Conservation (phyloP, 2,797 vertebrate species). For the Rhinoraja longicauda region DNA sequence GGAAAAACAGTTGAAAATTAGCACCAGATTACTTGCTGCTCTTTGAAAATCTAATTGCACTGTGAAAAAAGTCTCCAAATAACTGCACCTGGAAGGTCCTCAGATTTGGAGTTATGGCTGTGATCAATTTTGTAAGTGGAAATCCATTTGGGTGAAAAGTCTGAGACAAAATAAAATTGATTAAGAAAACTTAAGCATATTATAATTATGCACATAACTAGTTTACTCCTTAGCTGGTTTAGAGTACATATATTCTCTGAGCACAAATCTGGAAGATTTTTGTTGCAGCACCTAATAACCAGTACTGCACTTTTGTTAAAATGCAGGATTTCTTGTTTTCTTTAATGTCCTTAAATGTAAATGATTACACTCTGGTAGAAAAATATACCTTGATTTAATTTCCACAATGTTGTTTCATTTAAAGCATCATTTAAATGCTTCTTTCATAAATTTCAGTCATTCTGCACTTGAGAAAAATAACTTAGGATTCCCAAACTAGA, state of each 20-base stretch:
- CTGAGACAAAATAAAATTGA: background rate
- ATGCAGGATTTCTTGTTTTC: background rate
- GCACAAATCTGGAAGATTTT: background rate
- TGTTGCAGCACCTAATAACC: background rate
- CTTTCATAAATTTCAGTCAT: background rate
- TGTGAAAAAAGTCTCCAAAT: background rate
- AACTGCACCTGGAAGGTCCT: background rate
- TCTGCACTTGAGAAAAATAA: background rate
- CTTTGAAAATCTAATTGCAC: background rate
- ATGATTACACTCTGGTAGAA: background rate
- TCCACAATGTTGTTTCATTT: background rate
- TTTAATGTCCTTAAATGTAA: background rate
- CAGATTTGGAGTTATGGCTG: background rate
- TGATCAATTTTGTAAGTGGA: background rate
- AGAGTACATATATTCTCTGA: background rate
- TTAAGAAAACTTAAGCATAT: background rate
- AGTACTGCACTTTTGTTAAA: background rate
- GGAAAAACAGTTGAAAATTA: background rate
- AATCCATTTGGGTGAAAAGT: background rate
- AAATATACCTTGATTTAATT: background rate
- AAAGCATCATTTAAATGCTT: background rate
- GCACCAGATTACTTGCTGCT: background rate
- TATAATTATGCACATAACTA: background rate
- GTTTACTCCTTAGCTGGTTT: background rate
- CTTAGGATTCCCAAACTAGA: background rate